Base-by-base conservation (phyloP, 2,888 invertebrate genomes). In the Stegophylla sp. region DNA sequence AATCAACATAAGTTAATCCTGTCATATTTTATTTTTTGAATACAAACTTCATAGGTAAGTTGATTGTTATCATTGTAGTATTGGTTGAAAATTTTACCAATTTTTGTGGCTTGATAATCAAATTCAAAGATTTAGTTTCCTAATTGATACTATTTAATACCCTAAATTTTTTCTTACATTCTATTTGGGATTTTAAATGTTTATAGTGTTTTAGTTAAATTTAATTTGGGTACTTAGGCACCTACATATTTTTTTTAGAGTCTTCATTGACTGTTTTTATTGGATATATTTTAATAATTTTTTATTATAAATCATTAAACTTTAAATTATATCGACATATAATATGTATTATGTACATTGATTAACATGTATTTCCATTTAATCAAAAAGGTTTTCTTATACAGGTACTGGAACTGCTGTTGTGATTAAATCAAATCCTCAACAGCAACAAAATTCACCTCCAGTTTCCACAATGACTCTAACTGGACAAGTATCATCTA, bases 401-500 rank as follows among this genome's bases (percentile, higher is more conserved):
- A 12, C 13, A 79, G 79, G 79, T 51, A 34, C 82, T 64, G 83
- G 79, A n/a, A 83, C 82, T 1, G 69, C 79, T 45, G 82, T 83
- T 67, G 79, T 82, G 5, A 83, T 82, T 28, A 83, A 83, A 73
- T 77, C 83, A 26, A 82, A 61, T 23, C 17, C 79, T 34, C 79
- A 79, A 48, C 79, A 71, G 20, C 79, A 71, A 10, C 71, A 71
- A n/a, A 79, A 13, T 63, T 79, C 79, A 51, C 67, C 79, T 41
- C 71, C 79, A 43, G 71, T 79, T 45, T 79, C 79, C n/a, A 84
- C 85, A 82, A 85, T 85, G 85, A 85, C 85, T 74, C 82, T 85
- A 82, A 83, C 85, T 64, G 85, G 84, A 73, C 83, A 84, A 63
- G 84, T 84, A 66, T 84, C 84, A 61, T 84, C 84, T 45, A 85